phyloP scores from a whole-genome alignment of 2,888 invertebrate genomes.

The Thereva nobilitata region DNA sequence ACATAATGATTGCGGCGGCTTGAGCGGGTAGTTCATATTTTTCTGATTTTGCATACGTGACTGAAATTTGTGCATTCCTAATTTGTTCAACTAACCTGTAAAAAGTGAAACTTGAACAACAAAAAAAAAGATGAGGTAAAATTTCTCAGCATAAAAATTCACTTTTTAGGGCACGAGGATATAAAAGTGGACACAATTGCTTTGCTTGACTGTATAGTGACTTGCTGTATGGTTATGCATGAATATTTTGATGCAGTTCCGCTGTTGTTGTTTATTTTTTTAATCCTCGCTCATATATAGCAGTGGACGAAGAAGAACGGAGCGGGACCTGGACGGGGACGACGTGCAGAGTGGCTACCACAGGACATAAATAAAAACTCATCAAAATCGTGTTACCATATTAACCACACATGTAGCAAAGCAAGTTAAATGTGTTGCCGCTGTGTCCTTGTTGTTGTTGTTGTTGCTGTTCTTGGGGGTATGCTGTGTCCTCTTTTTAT shows the following conservation, averaged over 20 bases:
- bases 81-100: conserved; percentile 8
- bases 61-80: conserved; percentile 16
- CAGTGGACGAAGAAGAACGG: background rate
- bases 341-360: conserved; percentile 4
- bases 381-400: conserved; percentile 42
- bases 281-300: conserved; percentile 4
- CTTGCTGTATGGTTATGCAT: background rate
- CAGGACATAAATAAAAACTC: conserved; percentile 41
- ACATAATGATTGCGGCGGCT: conserved; percentile 13
- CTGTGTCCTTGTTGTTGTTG: background rate
- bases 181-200: background rate
- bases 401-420: conserved; percentile 34
- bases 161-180: conserved; percentile 13
- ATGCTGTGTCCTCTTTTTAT: background rate
- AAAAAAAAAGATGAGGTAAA: background rate
- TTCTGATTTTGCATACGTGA: conserved; percentile 19
- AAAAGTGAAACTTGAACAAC: conserved; percentile 22
- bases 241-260: conserved; percentile 1
- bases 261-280: conserved; percentile 4
- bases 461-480: background rate
- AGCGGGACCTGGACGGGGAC: background rate
- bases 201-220: background rate
- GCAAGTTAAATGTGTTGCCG: background rate
- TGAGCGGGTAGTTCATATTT: conserved; percentile 4
- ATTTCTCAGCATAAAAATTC: conserved; percentile 15